These are phyloP conservation scores for Gadopsis bispinosus DNA, from an alignment of 2,797 vertebrate species.

Conservation along the genomic window DNA sequence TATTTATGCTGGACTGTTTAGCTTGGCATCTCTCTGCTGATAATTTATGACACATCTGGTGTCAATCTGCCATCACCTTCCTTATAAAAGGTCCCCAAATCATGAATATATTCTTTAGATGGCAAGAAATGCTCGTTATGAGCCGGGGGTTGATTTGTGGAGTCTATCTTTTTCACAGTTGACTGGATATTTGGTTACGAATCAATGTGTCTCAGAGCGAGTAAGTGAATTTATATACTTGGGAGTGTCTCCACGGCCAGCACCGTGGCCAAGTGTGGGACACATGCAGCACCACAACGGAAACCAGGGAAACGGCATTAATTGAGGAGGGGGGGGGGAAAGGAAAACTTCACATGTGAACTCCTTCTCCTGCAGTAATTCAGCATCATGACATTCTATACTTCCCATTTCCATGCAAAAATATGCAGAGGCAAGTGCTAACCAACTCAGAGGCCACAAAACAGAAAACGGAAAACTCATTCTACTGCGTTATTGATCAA, in stretches of 20 bases:
- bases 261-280: conserved; percentile 65
- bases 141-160: conserved; percentile 69
- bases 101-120: conserved; percentile 79
- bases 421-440: conserved; percentile 49
- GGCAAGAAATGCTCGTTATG: conserved; percentile 76
- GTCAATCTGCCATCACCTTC: conserved; percentile 93
- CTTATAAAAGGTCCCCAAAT: conserved; percentile 88
- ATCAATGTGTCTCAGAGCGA: conserved; percentile 74
- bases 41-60: conserved; percentile 98
- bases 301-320: conserved; percentile 69
- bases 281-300: conserved; percentile 61
- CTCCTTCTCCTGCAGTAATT: conserved; percentile 63
- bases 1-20: conserved; percentile 95
- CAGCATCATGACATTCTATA: conserved; percentile 71
- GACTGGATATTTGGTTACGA: conserved; percentile 72
- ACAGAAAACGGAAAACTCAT: conserved; percentile 26
- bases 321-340: conserved; percentile 46
- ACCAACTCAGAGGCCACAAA: conserved; percentile 37
- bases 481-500: conserved; percentile 38
- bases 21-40: conserved; percentile 92
- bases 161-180: conserved; percentile 74
- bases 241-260: conserved; percentile 69
- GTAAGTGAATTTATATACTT: conserved; percentile 72
- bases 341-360: conserved; percentile 61
- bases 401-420: conserved; percentile 57